Conservation (phyloP, 2,797 vertebrate genomes). For the Benthosema pterotum region DNA sequence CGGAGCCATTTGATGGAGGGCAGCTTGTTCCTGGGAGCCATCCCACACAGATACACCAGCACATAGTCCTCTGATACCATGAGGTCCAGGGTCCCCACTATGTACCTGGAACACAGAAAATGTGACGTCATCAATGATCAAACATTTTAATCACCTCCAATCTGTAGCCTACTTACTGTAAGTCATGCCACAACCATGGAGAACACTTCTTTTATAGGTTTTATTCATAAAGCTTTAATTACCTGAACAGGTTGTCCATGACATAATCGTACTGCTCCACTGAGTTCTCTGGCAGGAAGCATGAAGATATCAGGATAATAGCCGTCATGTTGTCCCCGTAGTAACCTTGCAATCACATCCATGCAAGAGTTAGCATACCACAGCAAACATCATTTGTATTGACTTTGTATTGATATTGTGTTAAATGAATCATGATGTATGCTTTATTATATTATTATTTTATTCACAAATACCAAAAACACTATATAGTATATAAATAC, state of each 20-base stretch:
- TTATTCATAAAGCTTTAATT: constrained; percentile 1
- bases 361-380: neutral
- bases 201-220: too few relatives aligned
- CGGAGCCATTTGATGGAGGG: constrained; percentile 85
- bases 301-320: constrained; percentile 84
- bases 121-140: too few relatives aligned
- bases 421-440: too few relatives aligned
- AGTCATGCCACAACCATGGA: too few relatives aligned
- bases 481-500: too few relatives aligned
- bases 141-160: too few relatives aligned
- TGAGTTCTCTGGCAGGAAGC: constrained; percentile 83
- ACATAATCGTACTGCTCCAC: constrained; percentile 82
- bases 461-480: too few relatives aligned
- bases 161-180: too few relatives aligned
- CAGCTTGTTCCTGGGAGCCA: constrained; percentile 79
- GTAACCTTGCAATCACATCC: constrained; percentile 75
- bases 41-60: constrained; percentile 84
- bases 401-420: too few relatives aligned
- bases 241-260: constrained; percentile 90
- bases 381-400: too few relatives aligned
- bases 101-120: constrained; percentile 76
- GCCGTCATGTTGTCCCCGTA: constrained; percentile 82
- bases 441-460: too few relatives aligned
- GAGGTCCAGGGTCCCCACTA: constrained; percentile 85
- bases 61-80: constrained; percentile 86